phyloP scores from a whole-genome alignment of 64 coral and sea anemone species.

The Hydrozoanthus tunicans region DNA sequence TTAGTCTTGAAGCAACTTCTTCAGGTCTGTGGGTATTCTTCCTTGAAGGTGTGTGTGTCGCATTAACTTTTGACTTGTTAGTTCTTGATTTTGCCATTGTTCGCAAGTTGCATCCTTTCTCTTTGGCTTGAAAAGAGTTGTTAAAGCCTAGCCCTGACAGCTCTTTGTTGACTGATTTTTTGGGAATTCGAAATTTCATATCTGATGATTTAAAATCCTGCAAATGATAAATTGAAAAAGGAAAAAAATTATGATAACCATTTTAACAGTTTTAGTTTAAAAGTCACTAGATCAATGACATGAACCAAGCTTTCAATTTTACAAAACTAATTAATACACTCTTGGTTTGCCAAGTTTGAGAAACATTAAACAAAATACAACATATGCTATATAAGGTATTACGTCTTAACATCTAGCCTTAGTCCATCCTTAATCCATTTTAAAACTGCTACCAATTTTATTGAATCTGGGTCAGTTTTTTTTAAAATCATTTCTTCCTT shows the following conservation, averaged over 20 bases:
- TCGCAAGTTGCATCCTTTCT: background rate
- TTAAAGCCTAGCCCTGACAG: background rate
- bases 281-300: background rate
- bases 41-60: background rate
- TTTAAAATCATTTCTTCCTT: too few relatives aligned
- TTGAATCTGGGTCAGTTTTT: too few relatives aligned
- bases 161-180: background rate
- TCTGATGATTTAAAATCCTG: constrained; percentile 31
- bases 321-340: too few relatives aligned
- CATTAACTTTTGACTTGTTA: background rate
- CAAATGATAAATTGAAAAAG: background rate
- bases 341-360: too few relatives aligned
- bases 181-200: constrained; percentile 31
- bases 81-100: background rate
- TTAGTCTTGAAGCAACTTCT: constrained; percentile 3
- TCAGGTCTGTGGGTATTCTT: constrained; percentile 9
- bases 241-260: background rate
- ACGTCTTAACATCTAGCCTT: too few relatives aligned
- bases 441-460: too few relatives aligned
- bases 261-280: background rate
- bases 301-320: too few relatives aligned
- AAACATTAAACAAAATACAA: too few relatives aligned
- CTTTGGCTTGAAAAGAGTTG: background rate
- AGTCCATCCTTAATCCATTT: too few relatives aligned
- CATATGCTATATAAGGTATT: too few relatives aligned